Evolutionary conservation across 2,113 vertebrate species (phyloP), one percentile per base, ranked within the genome.

Genomic region (Brachirus orientalis): DNA sequence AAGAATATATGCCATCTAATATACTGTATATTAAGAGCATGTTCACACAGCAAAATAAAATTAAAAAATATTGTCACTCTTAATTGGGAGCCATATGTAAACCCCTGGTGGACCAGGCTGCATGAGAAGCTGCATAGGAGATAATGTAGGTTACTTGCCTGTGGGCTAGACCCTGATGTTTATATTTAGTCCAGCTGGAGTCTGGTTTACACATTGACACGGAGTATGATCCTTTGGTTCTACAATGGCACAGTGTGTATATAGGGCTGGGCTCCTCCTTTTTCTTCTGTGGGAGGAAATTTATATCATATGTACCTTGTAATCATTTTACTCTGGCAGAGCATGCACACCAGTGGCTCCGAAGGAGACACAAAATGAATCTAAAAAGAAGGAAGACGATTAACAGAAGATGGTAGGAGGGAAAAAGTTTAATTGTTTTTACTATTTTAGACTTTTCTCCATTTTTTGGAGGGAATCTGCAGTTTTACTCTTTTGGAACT

Each of bases 191-290:
- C 95, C 95, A 96, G 67, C 90, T 92, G 47, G 90, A 75, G 73
- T 89, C 91, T 13, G 93, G 92, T 65, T 81, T 90, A 47, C 90
- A 92, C 65, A 96, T 62, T 16, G 93, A 95, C 63, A 95, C 87
- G n/a, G 78, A 92, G 75, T 95, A 97, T 51, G 88, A 89, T 14
- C 90, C 93, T 68, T 86, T 89, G 47, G 59, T 89, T 85, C 92
- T 92, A 10, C 88, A 94, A 65, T 94, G 95, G 69, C 95, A 88
- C 55, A 98, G 72, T 0, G 92, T 94, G 43, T 97, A 96, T 52
- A 86, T 91, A 44, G 93, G 93, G 18, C 82, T 82, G 58, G 66
- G 10, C 38, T 87, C 78, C 28, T 54, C 56, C 17, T 79, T 74
- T n/a, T n/a, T 60, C 16, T 79, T 83, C 92, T 91, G 72, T 43